These are phyloP conservation scores for Ptilodon capucinus DNA, from an alignment of 2,888 invertebrate species.

Conservation along the genomic window DNA sequence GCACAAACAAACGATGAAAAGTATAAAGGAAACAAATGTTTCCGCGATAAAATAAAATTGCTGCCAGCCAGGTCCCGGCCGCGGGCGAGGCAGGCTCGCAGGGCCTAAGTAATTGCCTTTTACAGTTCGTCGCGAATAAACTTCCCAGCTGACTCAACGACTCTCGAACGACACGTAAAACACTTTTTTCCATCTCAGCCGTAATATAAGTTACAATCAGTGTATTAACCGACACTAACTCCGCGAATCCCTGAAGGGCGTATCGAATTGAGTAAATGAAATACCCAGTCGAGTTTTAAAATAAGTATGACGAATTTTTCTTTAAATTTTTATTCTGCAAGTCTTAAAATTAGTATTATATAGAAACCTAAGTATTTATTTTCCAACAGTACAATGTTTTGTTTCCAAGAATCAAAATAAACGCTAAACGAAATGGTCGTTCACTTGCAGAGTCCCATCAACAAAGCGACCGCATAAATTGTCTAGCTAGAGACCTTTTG, in stretches of 20 bases:
- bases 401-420: constrained; percentile 4
- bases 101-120: constrained; percentile 69
- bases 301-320: neutral
- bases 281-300: neutral
- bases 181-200: constrained; percentile 16
- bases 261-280: neutral
- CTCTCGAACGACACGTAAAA: constrained; percentile 28
- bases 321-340: constrained; percentile 9
- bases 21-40: constrained; percentile 21
- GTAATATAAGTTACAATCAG: constrained; percentile 17
- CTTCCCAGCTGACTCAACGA: constrained; percentile 56
- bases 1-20: constrained; percentile 12
- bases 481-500: constrained; percentile 48
- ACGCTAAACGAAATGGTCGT: constrained; percentile 21
- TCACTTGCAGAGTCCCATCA: constrained; percentile 39
- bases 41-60: constrained; percentile 41
- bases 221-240: constrained; percentile 12
- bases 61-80: constrained; percentile 40
- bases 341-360: too few relatives aligned
- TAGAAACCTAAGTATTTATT: too few relatives aligned
- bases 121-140: constrained; percentile 58
- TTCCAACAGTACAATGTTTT: constrained; percentile 6
- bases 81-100: constrained; percentile 52
- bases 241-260: too few relatives aligned
- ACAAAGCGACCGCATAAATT: constrained; percentile 49